A percentile compares a stretch with the other conserved stretches of the same genome.
Evolutionary conservation across 2,113 vertebrate genomes (phyloP).

Genomic region (Smithornis capensis): DNA sequence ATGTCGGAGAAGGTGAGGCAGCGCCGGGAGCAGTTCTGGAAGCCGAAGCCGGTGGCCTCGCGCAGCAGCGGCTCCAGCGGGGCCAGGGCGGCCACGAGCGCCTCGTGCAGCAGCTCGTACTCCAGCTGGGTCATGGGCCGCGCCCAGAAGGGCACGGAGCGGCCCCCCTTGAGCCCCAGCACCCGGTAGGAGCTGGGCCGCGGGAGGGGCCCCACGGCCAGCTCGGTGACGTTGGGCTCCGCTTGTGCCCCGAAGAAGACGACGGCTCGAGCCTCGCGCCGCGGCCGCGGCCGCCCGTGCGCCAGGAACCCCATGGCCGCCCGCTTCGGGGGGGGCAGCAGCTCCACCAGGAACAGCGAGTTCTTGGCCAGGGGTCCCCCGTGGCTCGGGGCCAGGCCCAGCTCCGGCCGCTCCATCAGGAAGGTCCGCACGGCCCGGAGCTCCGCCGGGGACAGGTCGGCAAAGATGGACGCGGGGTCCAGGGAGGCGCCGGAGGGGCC

Average conservation of each 20-base stretch:
- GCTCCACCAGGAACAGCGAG: conserved; percentile 86
- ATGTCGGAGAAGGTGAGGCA: conserved; percentile 86
- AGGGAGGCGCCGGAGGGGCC: accelerated
- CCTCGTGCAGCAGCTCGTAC: conserved; percentile 59
- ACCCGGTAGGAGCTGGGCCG: conserved; percentile 65
- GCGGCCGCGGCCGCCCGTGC: conserved; percentile 65
- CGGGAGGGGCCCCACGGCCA: conserved; percentile 82
- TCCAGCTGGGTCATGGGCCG: conserved; percentile 77
- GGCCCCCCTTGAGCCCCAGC: conserved; percentile 36
- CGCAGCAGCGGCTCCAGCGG: conserved; percentile 76
- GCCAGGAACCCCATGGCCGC: conserved; percentile 80
- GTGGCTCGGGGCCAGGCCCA: conserved; percentile 66
- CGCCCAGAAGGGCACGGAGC: conserved; percentile 66
- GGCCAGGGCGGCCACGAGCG: conserved; percentile 41
- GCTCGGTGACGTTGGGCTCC: conserved; percentile 84
- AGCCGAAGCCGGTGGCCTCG: conserved; percentile 78
- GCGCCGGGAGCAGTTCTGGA: conserved; percentile 70
- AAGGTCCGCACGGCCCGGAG: conserved; percentile 77
- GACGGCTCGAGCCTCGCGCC: conserved; percentile 80
- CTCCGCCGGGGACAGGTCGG: conserved; percentile 79
- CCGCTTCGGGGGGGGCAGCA: conserved; percentile 81
- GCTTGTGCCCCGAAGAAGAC: conserved; percentile 83
- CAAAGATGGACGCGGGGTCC: conserved; percentile 74
- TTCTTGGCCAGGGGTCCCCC: conserved; percentile 78
- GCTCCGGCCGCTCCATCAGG: conserved; percentile 71